Evolutionary conservation across 2,797 vertebrate genomes (phyloP), one percentile per base, ranked within the genome.

Genomic region (Urophycis tenuis): DNA sequence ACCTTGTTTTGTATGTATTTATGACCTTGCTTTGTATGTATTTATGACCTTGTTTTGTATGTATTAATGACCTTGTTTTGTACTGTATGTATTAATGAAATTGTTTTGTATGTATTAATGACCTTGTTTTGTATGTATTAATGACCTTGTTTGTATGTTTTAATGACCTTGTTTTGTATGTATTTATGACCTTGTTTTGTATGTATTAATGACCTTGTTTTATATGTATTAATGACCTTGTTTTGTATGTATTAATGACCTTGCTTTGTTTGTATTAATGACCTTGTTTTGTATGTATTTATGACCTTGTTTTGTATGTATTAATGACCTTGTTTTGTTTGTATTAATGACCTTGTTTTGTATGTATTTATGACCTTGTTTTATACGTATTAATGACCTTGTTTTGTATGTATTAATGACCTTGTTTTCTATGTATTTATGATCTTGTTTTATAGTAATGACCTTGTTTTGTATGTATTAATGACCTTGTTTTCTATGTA

Each of bases 1-100:
- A 67, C 60, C 60, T 67, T 67, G 60, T 67, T 77, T 15, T 22
- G 29, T 32, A 30, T 53, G 73, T 53, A 17, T 74, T 41, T 74
- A 45, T 67, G 22, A 17, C 45, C 45, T 41, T 53, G 36, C 11
- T 39, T 39, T 39, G 17, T 19, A 53, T 53, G 45, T 53, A n/a
- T 53, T 53, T 53, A 53, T 22, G 45, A 53, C 53, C 53, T 17
- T 60, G 53, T 60, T 60, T 25, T n/a, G n/a, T n/a, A n/a, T 60
- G 53, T n/a, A 60, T 67, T 67, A 29, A 67, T 29, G 60, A 67
- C 60, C 60, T 67, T 67, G 60, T 67, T 77, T 15, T 22, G 29
- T 32, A 30, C 32, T n/a, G 73, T 53, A 17, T 74, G 73, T 74
- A 45, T 67, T 67, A n/a, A n/a, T n/a, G n/a, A n/a, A n/a, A n/a